Evolutionary conservation across 2,113 vertebrate genomes (phyloP).

Genomic region (Alexandromys fortis): DNA sequence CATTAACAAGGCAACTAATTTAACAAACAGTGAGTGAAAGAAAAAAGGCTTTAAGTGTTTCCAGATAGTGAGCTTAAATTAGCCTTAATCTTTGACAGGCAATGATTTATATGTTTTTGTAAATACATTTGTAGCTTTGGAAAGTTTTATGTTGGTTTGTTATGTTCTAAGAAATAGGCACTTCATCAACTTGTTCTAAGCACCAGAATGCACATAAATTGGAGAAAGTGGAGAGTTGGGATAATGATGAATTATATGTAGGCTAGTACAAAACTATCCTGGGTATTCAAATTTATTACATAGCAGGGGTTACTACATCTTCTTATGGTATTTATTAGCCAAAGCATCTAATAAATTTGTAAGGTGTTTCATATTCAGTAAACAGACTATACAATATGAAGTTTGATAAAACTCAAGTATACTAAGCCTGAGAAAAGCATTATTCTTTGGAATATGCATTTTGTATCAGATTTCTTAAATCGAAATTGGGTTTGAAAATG

Average conservation of each 20-base stretch:
- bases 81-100: constrained; percentile 68
- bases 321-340: neutral
- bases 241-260: constrained; percentile 47
- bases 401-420: neutral
- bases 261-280: neutral
- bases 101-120: constrained; percentile 72
- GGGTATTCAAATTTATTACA: constrained; percentile 56
- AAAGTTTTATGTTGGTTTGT: constrained; percentile 7
- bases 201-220: constrained; percentile 51
- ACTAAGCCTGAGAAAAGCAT: neutral
- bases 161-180: constrained; percentile 71
- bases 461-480: neutral
- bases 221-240: constrained; percentile 17
- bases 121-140: constrained; percentile 35
- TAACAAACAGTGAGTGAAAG: neutral
- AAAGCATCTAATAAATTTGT: constrained; percentile 44
- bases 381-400: neutral
- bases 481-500: constrained; percentile 20
- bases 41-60: neutral
- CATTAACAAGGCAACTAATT: constrained; percentile 36
- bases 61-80: constrained; percentile 58
- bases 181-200: constrained; percentile 46
- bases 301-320: neutral
- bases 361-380: constrained; percentile 24
- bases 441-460: constrained; percentile 10